Conservation (phyloP, 2,797 vertebrate genomes). For the Manis javanica region DNA sequence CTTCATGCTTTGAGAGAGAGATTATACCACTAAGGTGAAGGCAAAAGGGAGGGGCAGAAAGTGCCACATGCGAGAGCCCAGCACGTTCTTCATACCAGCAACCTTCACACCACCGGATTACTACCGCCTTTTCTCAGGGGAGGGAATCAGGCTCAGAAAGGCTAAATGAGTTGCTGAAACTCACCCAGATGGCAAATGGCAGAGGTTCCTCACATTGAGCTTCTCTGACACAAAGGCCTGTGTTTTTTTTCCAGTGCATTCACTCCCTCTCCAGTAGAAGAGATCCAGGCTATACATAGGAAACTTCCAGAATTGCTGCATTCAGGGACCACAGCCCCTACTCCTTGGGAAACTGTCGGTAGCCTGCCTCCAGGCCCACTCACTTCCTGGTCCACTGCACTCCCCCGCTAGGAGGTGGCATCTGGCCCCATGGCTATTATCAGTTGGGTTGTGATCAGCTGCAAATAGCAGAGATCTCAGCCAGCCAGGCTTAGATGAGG, state of each 20-base stretch:
- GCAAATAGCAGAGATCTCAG: neutral
- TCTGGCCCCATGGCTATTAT: neutral
- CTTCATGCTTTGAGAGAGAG: neutral
- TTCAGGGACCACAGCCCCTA: neutral
- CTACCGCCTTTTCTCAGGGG: neutral
- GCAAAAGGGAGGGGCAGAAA: neutral
- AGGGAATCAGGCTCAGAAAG: neutral
- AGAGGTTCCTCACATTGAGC: neutral
- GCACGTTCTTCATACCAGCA: neutral
- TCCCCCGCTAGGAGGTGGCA: neutral
- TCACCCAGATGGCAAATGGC: neutral
- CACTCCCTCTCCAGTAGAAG: neutral
- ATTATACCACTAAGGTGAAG: neutral
- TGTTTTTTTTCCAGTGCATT: neutral
- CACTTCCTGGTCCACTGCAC: neutral
- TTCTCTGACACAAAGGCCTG: neutral
- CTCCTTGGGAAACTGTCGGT: neutral
- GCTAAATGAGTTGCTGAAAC: neutral
- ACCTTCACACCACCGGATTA: neutral
- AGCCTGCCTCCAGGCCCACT: neutral
- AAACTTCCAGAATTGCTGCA: neutral
- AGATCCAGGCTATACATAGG: neutral
- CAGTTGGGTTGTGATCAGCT: neutral
- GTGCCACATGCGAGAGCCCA: no score
- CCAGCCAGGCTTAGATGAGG: neutral